Base-by-base conservation (phyloP, 2,113 vertebrate genomes). In the Plestiodon gilberti region DNA sequence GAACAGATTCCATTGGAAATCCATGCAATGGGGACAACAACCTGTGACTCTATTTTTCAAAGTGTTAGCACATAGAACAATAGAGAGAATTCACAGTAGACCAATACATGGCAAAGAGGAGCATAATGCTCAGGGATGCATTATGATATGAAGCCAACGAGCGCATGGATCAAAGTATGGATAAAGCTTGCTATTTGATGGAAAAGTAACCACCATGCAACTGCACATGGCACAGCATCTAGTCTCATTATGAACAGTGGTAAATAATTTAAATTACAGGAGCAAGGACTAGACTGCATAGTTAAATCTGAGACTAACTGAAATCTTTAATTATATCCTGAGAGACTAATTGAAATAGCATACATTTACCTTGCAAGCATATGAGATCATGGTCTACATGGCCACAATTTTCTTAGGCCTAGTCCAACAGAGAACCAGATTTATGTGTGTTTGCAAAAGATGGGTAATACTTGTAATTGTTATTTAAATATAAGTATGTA, bases 11-110 rank as follows among this genome's bases (percentile, higher is more conserved):
- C 75, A 88, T 65, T 81, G 81, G 83, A 86, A 30, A 86, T 14
- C 70, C 20, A 2, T 59, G 69, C 70, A 67, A 79, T 35, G 6
- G 82, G 65, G 57, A 80, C 64, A 61, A 79, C 40, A 59, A 77
- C 23, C 65, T 79, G 87, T 79, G 69, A 38, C 61, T 55, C 70
- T 84, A 38, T 81, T 90, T 61, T 87, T 87, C n/a, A 76, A 87
- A 88, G 86, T 48, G 48, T n/a, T 85, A 1, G n/a, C 43, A 30
- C 30, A n/a, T 65, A 4, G 52, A 69, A 64, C 35, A 30, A 85
- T 85, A 82, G 13, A 59, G 23, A 84, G 87, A 85, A 18, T 86
- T 65, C 57, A 84, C 17, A 48, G 57, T 25, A 64, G 20, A 69
- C 1, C 89, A 90, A 77, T 43, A 91, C 84, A 89, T 64, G 43